phyloP scores from a whole-genome alignment of 53 echinoderm and acorn worm genomes.

The Hippasteria phrygiana region DNA sequence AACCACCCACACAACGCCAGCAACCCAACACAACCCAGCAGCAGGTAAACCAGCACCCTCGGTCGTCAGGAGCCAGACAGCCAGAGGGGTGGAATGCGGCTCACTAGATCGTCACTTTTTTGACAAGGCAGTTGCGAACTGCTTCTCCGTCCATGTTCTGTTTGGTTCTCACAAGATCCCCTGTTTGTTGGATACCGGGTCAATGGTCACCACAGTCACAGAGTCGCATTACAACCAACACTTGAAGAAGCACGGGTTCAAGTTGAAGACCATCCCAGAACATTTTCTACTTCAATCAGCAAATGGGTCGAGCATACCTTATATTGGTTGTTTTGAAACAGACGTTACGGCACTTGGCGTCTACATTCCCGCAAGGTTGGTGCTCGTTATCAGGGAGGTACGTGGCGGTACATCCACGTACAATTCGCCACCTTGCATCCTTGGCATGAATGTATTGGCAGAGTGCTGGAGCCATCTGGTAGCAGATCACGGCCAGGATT shows the following conservation, averaged over 20 bases:
- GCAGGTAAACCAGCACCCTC: constrained; percentile 9
- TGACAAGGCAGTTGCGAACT: background rate
- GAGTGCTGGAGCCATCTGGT: constrained; percentile 31
- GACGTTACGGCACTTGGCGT: too few species aligned
- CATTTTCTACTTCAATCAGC: too few species aligned
- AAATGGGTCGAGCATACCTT: too few species aligned
- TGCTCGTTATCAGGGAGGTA: too few species aligned
- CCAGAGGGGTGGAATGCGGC: background rate
- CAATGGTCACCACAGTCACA: constrained; percentile 7
- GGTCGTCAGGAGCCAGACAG: background rate
- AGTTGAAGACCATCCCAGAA: too few species aligned
- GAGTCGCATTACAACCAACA: background rate
- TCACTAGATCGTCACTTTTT: too few species aligned
- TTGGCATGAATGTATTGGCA: constrained; percentile 39
- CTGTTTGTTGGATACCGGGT: constrained; percentile 13
- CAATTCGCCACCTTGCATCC: background rate
- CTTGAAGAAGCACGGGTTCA: too few species aligned
- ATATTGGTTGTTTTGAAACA: too few species aligned
- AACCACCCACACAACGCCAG: too few species aligned
- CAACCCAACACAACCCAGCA: too few species aligned
- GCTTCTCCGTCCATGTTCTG: background rate
- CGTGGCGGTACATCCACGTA: too few species aligned
- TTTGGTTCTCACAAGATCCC: background rate
- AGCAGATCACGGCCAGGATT: background rate
- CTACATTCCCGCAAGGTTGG: too few species aligned